Percentiles rank a stretch among this genome's conserved stretches.
These are phyloP conservation scores for Drosophila seguyi DNA, from an alignment of 1,140 invertebrate species.

Conservation along the genomic window DNA sequence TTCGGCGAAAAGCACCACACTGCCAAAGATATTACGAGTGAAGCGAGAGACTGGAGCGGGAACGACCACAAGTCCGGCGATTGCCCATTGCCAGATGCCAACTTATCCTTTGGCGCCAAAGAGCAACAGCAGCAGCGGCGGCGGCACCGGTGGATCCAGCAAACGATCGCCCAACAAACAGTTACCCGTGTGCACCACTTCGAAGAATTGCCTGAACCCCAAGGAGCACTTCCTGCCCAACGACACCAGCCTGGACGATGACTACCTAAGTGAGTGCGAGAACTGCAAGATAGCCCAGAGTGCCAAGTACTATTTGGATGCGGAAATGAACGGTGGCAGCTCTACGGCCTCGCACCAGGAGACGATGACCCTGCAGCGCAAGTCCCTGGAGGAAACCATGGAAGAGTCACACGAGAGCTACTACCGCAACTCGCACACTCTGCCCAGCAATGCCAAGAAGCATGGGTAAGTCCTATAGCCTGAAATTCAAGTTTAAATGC, in stretches of 20 bases:
- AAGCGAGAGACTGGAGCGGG: constrained; percentile 35
- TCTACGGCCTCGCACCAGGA: constrained; percentile 87
- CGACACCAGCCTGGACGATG: constrained; percentile 88
- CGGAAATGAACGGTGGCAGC: constrained; percentile 85
- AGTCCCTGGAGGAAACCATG: constrained; percentile 85
- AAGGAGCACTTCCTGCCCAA: constrained; percentile 85
- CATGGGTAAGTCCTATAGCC: constrained; percentile 85
- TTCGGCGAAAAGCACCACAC: constrained; percentile 51
- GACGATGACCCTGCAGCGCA: constrained; percentile 90
- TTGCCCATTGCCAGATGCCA: constrained; percentile 79
- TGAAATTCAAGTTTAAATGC: neutral
- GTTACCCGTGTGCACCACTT: constrained; percentile 83
- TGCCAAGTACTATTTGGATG: constrained; percentile 88
- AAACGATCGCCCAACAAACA: constrained; percentile 66
- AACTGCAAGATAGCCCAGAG: constrained; percentile 92
- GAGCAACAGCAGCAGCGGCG: constrained; percentile 8
- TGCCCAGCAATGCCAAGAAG: constrained; percentile 89
- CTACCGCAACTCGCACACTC: constrained; percentile 89
- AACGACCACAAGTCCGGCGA: constrained; percentile 34
- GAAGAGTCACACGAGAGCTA: constrained; percentile 87
- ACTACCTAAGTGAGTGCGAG: constrained; percentile 92
- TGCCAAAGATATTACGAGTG: constrained; percentile 58
- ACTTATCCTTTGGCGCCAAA: constrained; percentile 63
- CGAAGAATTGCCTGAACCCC: constrained; percentile 83
- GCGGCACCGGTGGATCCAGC: constrained; percentile 5